These are phyloP conservation scores for Phalera bucephala DNA, from an alignment of 2,888 invertebrate genomes.

Conservation along the genomic window DNA sequence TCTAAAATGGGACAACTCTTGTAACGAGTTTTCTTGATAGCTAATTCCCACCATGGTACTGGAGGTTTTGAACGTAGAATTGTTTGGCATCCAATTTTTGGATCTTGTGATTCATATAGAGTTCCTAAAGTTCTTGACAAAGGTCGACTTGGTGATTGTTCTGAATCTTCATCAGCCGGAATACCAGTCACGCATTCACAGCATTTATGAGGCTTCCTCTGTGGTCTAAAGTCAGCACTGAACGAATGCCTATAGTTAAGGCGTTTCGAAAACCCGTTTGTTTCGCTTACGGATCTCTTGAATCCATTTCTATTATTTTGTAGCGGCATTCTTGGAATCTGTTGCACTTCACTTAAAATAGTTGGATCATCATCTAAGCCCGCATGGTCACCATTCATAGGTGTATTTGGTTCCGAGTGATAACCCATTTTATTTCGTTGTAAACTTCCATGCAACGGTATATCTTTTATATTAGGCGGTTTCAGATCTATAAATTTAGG, in stretches of 20 bases:
- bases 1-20: constrained; percentile 92
- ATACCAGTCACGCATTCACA: constrained; percentile 78
- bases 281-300: constrained; percentile 74
- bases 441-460: constrained; percentile 64
- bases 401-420: constrained; percentile 78
- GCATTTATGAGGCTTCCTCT: constrained; percentile 73
- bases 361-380: constrained; percentile 58
- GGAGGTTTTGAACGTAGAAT: constrained; percentile 86
- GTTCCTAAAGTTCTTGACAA: constrained; percentile 73
- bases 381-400: constrained; percentile 57
- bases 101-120: constrained; percentile 82
- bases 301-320: constrained; percentile 74
- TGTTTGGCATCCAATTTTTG: constrained; percentile 87
- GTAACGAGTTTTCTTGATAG: constrained; percentile 90
- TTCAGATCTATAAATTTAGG: constrained; percentile 77
- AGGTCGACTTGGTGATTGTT: constrained; percentile 52
- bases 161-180: constrained; percentile 59
- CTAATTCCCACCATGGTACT: constrained; percentile 95
- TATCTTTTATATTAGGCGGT: constrained; percentile 53
- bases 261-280: constrained; percentile 72
- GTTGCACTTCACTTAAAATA: constrained; percentile 68
- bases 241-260: constrained; percentile 78
- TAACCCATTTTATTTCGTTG: constrained; percentile 73
- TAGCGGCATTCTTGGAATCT: constrained; percentile 72
- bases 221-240: constrained; percentile 68